Percentiles rank a stretch among this genome's conserved stretches.
Conservation (phyloP, 2,888 invertebrate genomes). For the Ectemnius continuus region DNA sequence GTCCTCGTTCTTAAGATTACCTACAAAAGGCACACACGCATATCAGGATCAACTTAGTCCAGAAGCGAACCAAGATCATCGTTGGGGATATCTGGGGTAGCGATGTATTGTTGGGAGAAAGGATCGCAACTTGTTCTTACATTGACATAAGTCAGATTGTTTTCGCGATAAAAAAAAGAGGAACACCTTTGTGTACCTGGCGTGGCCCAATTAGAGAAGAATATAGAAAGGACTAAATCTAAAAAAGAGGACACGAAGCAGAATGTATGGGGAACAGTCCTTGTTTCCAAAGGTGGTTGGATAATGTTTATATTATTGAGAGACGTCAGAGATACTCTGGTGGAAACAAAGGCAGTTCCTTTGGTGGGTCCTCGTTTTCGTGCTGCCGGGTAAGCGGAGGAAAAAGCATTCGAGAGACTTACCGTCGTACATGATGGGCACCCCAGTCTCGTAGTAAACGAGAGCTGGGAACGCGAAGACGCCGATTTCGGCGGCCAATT, state of each 20-base stretch:
- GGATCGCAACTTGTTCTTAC: background rate
- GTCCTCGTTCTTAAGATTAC: conserved; percentile 96
- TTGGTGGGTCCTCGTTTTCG: conserved; percentile 18
- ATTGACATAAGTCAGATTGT: background rate
- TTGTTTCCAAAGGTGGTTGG: conserved; percentile 21
- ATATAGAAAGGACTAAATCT: conserved; percentile 8
- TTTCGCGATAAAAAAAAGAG: too few species aligned
- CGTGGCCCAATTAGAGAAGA: conserved; percentile 18
- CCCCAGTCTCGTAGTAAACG: conserved; percentile 95
- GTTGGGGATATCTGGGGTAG: conserved; percentile 18
- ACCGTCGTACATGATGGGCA: conserved; percentile 97
- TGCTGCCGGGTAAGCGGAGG: conserved; percentile 31
- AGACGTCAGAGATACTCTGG: background rate
- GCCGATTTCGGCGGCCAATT: conserved; percentile 93
- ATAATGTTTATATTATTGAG: background rate
- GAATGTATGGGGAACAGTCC: conserved; percentile 17
- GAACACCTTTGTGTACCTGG: too few species aligned
- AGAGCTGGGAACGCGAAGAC: conserved; percentile 95
- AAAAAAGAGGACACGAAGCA: conserved; percentile 13
- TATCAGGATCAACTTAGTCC: conserved; percentile 57
- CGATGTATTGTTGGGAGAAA: conserved; percentile 21
- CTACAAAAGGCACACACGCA: conserved; percentile 82
- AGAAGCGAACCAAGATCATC: conserved; percentile 45
- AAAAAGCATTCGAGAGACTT: conserved; percentile 77
- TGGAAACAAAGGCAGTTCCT: conserved; percentile 30